Base-by-base conservation (phyloP, 1,140 invertebrate genomes). In the Cyclina sinensis region DNA sequence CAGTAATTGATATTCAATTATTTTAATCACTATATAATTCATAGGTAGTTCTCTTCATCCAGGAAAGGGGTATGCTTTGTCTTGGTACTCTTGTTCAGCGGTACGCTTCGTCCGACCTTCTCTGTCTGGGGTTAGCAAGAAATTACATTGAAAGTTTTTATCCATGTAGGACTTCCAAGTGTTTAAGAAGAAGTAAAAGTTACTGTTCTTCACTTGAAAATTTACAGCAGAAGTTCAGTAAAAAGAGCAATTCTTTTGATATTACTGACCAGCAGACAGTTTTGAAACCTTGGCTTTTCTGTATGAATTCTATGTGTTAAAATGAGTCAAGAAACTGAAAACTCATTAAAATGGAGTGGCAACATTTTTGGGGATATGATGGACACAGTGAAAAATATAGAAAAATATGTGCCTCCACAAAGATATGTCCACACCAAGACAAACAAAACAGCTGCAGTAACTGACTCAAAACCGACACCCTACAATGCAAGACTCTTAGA, bases 331-430 rank as follows among this genome's bases (percentile, higher is more conserved):
- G 46, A 48, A 54, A 7, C 1, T 21, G 46, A 54, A 1, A 78
- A 51, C 32, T 14, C 74, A 2, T 30, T 54, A 9, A 48, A 54
- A 16, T 78, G 74, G 74, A 51, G 24, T 4, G 48, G 30, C 14
- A 54, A 81, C 43, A 62, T 81, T 37, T 59, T 78, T 46, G 51
- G 73, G 62, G 73, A 32, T 43, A n/a, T 21, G 11, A n/a, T 14
- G 35, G 35, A 51, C 9, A 54, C 43, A 18, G 65, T 78, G 70
- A 62, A 35, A 27, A 37, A 48, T 57, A 16, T n/a, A 1, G 43
- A 76, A 21, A 76, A 76, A 54, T 86, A 86, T 62, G 70, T 86
- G 21, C 84, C 84, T 43, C 84, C 84, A n/a, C 84, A 74, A 14
- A 21, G 74, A 37, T 51, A 24, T 18, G 21, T n/a, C 4, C 24